Evolutionary conservation across 1,140 invertebrate species (phyloP).

Genomic region (Trissolcus basalis): DNA sequence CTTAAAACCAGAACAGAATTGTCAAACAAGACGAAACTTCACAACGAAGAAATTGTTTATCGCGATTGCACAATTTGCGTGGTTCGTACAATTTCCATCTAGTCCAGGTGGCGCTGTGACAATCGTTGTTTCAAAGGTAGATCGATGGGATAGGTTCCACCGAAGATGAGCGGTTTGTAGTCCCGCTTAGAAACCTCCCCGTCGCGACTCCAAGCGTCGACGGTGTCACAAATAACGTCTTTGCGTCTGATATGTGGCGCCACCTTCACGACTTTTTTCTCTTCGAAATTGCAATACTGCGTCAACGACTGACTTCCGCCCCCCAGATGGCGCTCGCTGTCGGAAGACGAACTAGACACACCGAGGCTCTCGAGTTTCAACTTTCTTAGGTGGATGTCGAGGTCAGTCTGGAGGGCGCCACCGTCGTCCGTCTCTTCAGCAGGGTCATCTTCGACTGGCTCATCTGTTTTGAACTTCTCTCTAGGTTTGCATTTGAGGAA

Average conservation of each 20-base stretch:
- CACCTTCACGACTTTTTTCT: conserved; percentile 71
- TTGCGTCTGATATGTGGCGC: conserved; percentile 73
- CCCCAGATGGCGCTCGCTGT: conserved; percentile 39
- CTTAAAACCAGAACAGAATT: too few relatives aligned
- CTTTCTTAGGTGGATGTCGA: conserved; percentile 73
- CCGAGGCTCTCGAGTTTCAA: conserved; percentile 61
- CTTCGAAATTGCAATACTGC: conserved; percentile 72
- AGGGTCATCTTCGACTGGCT: neutral
- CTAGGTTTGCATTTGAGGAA: conserved; percentile 69
- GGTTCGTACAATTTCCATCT: too few relatives aligned
- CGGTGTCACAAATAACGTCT: conserved; percentile 79
- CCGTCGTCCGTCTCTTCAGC: conserved; percentile 14
- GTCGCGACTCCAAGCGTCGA: conserved; percentile 78
- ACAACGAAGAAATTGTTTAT: too few relatives aligned
- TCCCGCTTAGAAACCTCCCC: conserved; percentile 46
- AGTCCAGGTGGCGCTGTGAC: conserved; percentile 2
- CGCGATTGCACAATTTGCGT: too few relatives aligned
- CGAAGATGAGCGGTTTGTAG: conserved; percentile 84
- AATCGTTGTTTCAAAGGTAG: conserved; percentile 73
- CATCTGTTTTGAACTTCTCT: conserved; percentile 36
- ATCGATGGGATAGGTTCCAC: conserved; percentile 89
- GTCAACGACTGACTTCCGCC: conserved; percentile 59
- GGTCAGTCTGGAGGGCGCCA: conserved; percentile 63
- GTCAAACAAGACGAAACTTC: too few relatives aligned
- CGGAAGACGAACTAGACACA: conserved; percentile 46